Base-by-base conservation (phyloP, 2,113 vertebrate species). In the Lepisosteus osseus region DNA sequence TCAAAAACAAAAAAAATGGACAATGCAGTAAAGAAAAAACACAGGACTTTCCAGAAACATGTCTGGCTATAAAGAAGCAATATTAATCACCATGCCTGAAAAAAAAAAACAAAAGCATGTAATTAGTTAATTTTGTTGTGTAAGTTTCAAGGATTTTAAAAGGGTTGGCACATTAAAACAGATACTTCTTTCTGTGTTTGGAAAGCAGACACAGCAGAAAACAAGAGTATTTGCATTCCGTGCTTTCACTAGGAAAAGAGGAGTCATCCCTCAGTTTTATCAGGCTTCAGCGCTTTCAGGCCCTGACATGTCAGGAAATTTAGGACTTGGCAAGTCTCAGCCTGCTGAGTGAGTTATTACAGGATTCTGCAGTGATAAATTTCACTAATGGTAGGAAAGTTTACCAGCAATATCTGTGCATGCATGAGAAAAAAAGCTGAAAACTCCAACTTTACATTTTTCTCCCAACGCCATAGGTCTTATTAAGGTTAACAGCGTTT, bases 321-420 rank as follows among this genome's bases (percentile, higher is more conserved):
- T 85, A 83, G 79, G 78, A 78, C 84, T 88, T 89, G 87, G 89
- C 85, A 55, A 78, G 82, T 80, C 75, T 40, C 55, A 65, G 74
- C 78, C 78, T 81, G 87, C 63, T 80, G 86, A 90, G 78, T 84
- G 87, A 88, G 79, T 84, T 79, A 86, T 74, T 83, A 81, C 87
- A 89, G 86, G 85, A 79, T 80, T 79, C 71, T 66, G 72, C 69
- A 65, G 77, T 86, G 86, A 89, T 88, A 86, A 88, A 87, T 89
- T 78, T 82, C 70, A 67, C 77, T 88, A 85, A 91, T 90, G 84
- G 84, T 81, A 85, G 82, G 81, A 54, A 45, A 67, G 64, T 15
- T 57, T 63, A 65, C 13, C 41, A 45, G 57, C 15, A 12, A 54
- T 43, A 71, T 54, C 13, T 71, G 44, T 6, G 29, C 12, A 59